Percentiles rank a stretch among this genome's conserved stretches.
Evolutionary conservation across 2,888 invertebrate genomes (phyloP).

Genomic region (Nycteola revayana): DNA sequence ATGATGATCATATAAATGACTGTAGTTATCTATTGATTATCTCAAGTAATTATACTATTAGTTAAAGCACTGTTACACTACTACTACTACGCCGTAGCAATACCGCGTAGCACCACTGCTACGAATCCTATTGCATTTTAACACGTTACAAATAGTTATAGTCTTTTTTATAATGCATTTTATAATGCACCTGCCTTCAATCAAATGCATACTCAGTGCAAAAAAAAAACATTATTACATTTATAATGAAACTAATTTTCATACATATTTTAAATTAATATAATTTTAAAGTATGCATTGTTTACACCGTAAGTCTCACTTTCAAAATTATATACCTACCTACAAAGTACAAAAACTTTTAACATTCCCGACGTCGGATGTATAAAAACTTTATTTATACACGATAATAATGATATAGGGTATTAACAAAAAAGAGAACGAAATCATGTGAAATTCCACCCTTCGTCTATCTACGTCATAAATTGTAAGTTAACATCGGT

Average conservation of each 20-base stretch:
- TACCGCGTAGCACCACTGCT: slow-evolving; percentile 55
- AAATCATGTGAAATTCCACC: slow-evolving; percentile 65
- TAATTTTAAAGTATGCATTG: background rate
- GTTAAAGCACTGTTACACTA: too few species aligned
- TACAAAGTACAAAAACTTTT: slow-evolving; percentile 12
- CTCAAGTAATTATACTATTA: too few species aligned
- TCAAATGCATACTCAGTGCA: too few species aligned
- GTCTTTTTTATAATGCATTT: too few species aligned
- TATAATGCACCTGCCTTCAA: too few species aligned
- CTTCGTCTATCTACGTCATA: slow-evolving; percentile 59
- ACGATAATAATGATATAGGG: slow-evolving; percentile 37
- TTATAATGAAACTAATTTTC: too few species aligned
- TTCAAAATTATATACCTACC: slow-evolving; percentile 14
- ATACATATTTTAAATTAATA: too few species aligned
- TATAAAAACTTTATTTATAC: slow-evolving; percentile 41
- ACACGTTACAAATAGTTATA: too few species aligned
- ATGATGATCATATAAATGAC: too few species aligned
- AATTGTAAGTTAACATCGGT: slow-evolving; percentile 60
- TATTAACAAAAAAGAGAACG: slow-evolving; percentile 40
- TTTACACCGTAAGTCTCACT: slow-evolving; percentile 11
- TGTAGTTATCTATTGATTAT: too few species aligned
- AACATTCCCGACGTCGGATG: slow-evolving; percentile 22
- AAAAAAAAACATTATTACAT: too few species aligned
- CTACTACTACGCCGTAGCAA: slow-evolving; percentile 71
- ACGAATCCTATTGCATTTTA: slow-evolving; percentile 37